Conservation (phyloP, 2,888 invertebrate genomes). For the Drosophila atripex region DNA sequence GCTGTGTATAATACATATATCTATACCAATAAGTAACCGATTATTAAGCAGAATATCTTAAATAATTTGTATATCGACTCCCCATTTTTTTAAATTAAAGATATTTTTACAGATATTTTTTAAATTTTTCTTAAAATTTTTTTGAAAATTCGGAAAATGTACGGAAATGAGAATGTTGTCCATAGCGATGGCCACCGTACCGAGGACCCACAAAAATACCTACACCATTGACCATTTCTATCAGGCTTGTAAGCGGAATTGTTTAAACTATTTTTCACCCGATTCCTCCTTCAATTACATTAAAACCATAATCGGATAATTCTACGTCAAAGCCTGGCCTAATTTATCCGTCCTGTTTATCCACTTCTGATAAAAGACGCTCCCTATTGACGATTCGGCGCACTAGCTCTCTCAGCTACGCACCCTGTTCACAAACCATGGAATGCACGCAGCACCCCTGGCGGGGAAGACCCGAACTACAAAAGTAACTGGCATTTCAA, state of each 20-base stretch:
- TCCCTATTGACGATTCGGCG: constrained; percentile 64
- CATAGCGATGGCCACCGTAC: too few species aligned
- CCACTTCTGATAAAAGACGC: constrained; percentile 30
- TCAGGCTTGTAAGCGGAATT: too few species aligned
- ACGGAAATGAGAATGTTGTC: too few species aligned
- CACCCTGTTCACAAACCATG: constrained; percentile 64
- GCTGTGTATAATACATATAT: too few species aligned
- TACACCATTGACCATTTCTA: too few species aligned
- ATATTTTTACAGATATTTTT: too few species aligned
- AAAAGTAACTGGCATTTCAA: constrained; percentile 17
- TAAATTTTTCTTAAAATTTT: too few species aligned
- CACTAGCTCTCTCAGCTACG: constrained; percentile 33
- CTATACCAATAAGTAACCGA: neutral
- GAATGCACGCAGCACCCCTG: constrained; percentile 31
- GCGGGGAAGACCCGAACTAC: constrained; percentile 57
- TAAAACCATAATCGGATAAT: neutral
- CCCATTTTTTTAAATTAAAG: too few species aligned
- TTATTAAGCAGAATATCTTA: too few species aligned
- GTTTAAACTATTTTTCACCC: neutral
- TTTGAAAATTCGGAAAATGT: too few species aligned
- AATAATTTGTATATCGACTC: too few species aligned
- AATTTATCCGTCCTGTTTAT: neutral
- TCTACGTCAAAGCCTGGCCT: neutral
- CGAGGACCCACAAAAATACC: too few species aligned
- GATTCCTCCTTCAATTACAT: neutral